Percentiles rank a stretch among this genome's conserved stretches.
These are phyloP conservation scores for Julus scandinavius DNA, from an alignment of 2,888 invertebrate species.

Conservation along the genomic window DNA sequence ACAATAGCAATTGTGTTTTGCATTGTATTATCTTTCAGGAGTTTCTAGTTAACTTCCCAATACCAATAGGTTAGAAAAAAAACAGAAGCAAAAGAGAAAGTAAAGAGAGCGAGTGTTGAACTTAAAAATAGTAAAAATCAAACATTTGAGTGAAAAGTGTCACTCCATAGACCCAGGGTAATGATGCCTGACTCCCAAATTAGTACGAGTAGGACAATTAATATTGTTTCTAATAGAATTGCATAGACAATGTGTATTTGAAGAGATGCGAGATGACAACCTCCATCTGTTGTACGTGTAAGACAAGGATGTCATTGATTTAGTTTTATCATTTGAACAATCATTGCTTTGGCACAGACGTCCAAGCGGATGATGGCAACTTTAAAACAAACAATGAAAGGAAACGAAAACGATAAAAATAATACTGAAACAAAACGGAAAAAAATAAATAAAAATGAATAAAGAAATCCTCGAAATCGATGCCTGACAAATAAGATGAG, in stretches of 20 bases:
- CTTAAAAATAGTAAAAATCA: conserved; percentile 47
- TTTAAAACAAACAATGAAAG: conserved; percentile 55
- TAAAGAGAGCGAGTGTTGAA: conserved; percentile 3
- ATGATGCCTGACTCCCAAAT: conserved; percentile 47
- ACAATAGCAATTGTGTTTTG: background rate
- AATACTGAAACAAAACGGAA: conserved; percentile 44
- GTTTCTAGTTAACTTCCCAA: background rate
- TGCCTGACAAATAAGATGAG: conserved; percentile 15
- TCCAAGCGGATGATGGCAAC: conserved; percentile 11
- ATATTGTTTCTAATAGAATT: background rate
- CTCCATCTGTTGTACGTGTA: background rate
- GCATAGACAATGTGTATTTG: conserved; percentile 4
- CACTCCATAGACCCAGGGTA: conserved; percentile 55
- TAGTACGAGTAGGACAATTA: conserved; percentile 44
- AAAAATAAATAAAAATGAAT: conserved; percentile 30
- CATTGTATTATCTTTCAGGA: background rate
- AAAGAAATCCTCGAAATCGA: conserved; percentile 25
- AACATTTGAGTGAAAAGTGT: conserved; percentile 50
- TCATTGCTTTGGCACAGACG: conserved; percentile 16
- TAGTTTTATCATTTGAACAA: conserved; percentile 5
- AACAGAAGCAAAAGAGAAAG: conserved; percentile 14
- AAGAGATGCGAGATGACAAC: background rate
- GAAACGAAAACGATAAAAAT: conserved; percentile 46
- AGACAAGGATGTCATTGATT: background rate
- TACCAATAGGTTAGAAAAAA: background rate